Conservation (phyloP, 2,113 vertebrate genomes). For the Neotoma lepida region DNA sequence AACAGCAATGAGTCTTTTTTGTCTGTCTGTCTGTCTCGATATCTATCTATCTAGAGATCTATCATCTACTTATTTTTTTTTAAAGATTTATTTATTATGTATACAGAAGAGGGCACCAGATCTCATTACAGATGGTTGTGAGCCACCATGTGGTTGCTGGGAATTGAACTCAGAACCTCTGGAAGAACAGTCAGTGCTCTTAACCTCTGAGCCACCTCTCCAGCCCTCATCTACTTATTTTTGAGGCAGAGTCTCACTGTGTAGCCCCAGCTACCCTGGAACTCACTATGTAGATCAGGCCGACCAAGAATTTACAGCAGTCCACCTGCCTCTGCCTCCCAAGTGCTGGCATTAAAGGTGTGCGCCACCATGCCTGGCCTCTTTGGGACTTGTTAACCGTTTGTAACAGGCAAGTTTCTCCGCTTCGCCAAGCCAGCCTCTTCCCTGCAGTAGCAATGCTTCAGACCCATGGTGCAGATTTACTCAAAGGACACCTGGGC, state of each 20-base stretch:
- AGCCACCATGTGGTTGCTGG: too few relatives aligned
- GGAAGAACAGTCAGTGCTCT: too few relatives aligned
- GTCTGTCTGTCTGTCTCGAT: neutral
- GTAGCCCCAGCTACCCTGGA: neutral
- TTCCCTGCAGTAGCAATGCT: slow-evolving; percentile 25
- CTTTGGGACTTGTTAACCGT: slow-evolving; percentile 8
- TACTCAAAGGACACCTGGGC: neutral
- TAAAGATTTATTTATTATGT: too few relatives aligned
- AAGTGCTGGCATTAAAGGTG: neutral
- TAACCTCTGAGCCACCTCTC: too few relatives aligned
- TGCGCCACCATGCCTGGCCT: neutral
- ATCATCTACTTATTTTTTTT: too few relatives aligned
- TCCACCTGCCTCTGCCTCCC: neutral
- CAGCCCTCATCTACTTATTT: neutral
- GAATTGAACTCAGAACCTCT: too few relatives aligned
- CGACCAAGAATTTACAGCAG: neutral
- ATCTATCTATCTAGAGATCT: neutral
- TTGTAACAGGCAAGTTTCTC: slow-evolving; percentile 7
- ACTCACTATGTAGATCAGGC: neutral
- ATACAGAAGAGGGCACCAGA: too few relatives aligned
- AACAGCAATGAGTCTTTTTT: neutral
- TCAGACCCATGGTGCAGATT: neutral
- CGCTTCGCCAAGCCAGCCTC: neutral
- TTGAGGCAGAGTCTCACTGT: neutral
- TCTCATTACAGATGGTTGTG: too few relatives aligned